Conservation (phyloP, 2,797 vertebrate species). For the Lepus oiostolus region DNA sequence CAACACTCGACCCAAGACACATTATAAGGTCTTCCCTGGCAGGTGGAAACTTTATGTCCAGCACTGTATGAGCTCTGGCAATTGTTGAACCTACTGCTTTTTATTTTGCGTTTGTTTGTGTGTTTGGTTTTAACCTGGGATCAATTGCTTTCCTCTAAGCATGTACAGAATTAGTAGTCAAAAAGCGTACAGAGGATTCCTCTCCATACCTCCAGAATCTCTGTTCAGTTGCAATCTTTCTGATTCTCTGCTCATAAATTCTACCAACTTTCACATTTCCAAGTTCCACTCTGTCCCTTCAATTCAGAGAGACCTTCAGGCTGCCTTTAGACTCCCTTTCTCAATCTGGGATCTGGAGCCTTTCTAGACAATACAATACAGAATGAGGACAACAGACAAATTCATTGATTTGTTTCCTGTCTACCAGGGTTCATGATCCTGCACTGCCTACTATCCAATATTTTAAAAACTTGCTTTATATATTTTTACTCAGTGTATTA, state of each 20-base stretch:
- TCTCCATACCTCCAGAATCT: background rate
- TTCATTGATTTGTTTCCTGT: background rate
- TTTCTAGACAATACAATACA: background rate
- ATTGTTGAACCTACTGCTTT: background rate
- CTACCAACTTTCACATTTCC: background rate
- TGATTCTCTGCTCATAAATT: background rate
- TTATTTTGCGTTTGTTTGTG: no score
- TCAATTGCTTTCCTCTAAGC: background rate
- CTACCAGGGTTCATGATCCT: background rate
- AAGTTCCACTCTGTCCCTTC: background rate
- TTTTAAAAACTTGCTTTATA: background rate
- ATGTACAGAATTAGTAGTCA: background rate
- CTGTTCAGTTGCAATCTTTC: background rate
- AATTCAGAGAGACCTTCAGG: background rate
- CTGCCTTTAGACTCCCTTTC: background rate
- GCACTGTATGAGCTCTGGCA: background rate
- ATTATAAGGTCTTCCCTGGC: background rate
- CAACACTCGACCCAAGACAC: background rate
- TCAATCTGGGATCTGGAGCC: background rate
- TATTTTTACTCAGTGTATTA: conserved; percentile 19
- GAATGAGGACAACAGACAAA: background rate
- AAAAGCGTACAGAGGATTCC: background rate
- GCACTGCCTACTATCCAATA: background rate
- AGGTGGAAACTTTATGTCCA: background rate
- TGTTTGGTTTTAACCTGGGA: background rate